phyloP scores from a whole-genome alignment of 2,888 invertebrate species.

The Morinoia aosen region DNA sequence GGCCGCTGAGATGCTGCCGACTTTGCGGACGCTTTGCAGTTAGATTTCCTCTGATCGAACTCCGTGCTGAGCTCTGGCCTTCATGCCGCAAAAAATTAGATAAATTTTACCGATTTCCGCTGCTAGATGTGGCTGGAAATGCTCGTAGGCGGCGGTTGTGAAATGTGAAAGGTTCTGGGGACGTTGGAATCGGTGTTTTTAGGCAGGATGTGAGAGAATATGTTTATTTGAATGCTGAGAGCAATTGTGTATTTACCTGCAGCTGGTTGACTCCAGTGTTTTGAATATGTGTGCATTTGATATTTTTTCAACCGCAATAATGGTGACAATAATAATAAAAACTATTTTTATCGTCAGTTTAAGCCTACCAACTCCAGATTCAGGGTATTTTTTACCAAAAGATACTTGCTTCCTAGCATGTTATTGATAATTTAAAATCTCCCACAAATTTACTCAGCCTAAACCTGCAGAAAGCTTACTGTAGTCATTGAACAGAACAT shows the following conservation, averaged over 20 bases:
- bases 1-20: not conserved
- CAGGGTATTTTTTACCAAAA: too few relatives aligned
- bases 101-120: not conserved
- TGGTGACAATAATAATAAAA: too few relatives aligned
- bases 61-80: not conserved
- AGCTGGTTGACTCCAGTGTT: too few relatives aligned
- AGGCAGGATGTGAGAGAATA: not conserved
- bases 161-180: not conserved
- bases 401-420: too few relatives aligned
- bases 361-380: too few relatives aligned
- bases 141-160: not conserved
- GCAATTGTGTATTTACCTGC: not conserved
- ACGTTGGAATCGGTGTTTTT: not conserved
- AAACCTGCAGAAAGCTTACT: too few relatives aligned
- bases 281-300: too few relatives aligned
- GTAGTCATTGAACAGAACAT: too few relatives aligned
- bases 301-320: too few relatives aligned
- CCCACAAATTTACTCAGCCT: too few relatives aligned
- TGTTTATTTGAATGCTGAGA: not conserved
- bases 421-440: too few relatives aligned
- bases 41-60: not conserved
- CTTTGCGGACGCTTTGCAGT: not conserved
- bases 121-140: not conserved
- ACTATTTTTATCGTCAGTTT: too few relatives aligned
- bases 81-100: not conserved